A percentile compares a stretch with the other conserved stretches of the same genome.
Evolutionary conservation across 1,140 invertebrate genomes (phyloP).

Genomic region (Drosophila littoralis): DNA sequence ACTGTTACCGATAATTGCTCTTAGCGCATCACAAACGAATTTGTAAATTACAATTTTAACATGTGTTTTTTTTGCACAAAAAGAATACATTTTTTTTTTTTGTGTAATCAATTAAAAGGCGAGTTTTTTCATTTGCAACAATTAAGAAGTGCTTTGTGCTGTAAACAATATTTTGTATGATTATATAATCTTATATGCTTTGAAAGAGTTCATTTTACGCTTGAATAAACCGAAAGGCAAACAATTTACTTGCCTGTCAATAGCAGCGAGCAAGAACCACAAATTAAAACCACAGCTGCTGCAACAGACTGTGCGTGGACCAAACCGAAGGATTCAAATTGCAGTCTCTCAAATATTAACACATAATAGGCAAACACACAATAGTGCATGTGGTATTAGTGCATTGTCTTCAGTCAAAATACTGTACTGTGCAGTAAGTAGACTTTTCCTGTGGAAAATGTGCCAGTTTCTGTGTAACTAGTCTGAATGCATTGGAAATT

Average conservation of each 20-base stretch:
- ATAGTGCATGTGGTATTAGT: not conserved
- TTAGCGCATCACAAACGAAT: slow-evolving; percentile 14
- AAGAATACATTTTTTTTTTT: slow-evolving; percentile 39
- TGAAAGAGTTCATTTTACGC: slow-evolving; percentile 16
- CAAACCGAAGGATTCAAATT: not conserved
- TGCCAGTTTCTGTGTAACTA: not conserved
- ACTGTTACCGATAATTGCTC: not conserved
- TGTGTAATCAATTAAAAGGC: slow-evolving; percentile 58
- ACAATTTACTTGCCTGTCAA: slow-evolving; percentile 3
- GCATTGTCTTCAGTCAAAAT: too few species aligned
- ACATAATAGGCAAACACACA: not conserved
- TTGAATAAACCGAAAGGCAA: slow-evolving; percentile 25
- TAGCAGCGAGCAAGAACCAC: slow-evolving; percentile 2
- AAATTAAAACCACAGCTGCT: not conserved
- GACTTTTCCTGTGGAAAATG: not conserved
- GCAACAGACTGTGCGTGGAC: not conserved
- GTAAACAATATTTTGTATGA: slow-evolving; percentile 2
- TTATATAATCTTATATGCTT: slow-evolving; percentile 2
- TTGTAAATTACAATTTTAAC: slow-evolving; percentile 6
- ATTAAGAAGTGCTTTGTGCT: slow-evolving; percentile 44
- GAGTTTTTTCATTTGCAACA: slow-evolving; percentile 52
- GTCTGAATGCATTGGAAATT: not conserved
- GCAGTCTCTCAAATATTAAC: not conserved
- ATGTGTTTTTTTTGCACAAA: not conserved
- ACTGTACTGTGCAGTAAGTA: too few species aligned